Percentiles rank a stretch among this genome's conserved stretches.
Evolutionary conservation across 2,888 invertebrate species (phyloP).

Genomic region (Ectemnius lituratus): DNA sequence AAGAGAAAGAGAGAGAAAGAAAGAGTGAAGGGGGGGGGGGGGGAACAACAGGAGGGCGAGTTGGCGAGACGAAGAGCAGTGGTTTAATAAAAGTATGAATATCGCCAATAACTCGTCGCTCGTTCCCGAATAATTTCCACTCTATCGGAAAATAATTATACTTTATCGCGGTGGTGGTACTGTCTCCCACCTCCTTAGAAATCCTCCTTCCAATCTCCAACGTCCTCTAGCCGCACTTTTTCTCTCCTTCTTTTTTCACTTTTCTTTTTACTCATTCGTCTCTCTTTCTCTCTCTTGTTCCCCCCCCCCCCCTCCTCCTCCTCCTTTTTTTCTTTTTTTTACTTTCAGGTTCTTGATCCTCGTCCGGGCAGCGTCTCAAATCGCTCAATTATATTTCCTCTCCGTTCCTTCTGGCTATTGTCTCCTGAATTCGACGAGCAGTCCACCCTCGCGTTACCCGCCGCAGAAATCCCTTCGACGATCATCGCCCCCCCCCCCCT

Average conservation of each 20-base stretch:
- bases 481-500: slow-evolving; percentile 51
- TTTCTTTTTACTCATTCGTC: slow-evolving; percentile 28
- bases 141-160: slow-evolving; percentile 78
- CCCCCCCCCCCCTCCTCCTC: slow-evolving; percentile 14
- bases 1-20: slow-evolving; percentile 3
- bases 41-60: slow-evolving; percentile 21
- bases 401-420: slow-evolving; percentile 57
- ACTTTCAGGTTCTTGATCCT: slow-evolving; percentile 34
- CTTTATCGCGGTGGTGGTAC: slow-evolving; percentile 72
- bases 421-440: slow-evolving; percentile 58
- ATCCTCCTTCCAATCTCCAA: slow-evolving; percentile 8
- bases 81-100: slow-evolving; percentile 78
- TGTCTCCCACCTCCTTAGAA: slow-evolving; percentile 44
- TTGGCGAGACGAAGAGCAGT: slow-evolving; percentile 38
- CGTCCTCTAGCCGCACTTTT: neutral
- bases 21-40: slow-evolving; percentile 20
- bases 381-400: slow-evolving; percentile 76
- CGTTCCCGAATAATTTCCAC: slow-evolving; percentile 77
- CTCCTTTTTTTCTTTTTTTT: too few species aligned
- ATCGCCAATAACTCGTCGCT: slow-evolving; percentile 76
- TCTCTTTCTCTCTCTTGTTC: slow-evolving; percentile 40
- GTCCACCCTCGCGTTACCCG: slow-evolving; percentile 53
- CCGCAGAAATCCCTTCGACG: slow-evolving; percentile 57
- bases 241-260: slow-evolving; percentile 4
- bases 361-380: slow-evolving; percentile 66